Evolutionary conservation across 2,113 vertebrate species (phyloP), one percentile per base, ranked within the genome.

Genomic region (Ranitomeya variabilis): DNA sequence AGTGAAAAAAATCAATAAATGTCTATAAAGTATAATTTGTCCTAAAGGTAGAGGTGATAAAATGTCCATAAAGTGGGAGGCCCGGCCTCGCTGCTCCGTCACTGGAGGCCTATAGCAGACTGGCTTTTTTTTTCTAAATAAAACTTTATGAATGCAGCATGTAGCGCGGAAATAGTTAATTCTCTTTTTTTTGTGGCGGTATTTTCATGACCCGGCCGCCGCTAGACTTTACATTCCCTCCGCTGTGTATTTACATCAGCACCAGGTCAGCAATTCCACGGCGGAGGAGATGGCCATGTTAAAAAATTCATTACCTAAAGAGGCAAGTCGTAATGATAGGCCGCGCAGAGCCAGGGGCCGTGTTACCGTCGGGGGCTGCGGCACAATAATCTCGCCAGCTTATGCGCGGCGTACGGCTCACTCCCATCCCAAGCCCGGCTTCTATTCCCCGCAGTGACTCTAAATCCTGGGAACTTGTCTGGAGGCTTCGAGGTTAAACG

Each of bases 221-320:
- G 26, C 21, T 55, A 7, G 80, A 37, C 73, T 89, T 87, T 87
- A 79, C n/a, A 78, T 69, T 16, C 59, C 62, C 23, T 89, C 87
- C 87, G 51, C 73, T 79, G 80, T 89, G 87, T 84, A 89, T 89
- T 89, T 84, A 74, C 81, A 89, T 89, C 87, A 89, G 87, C 87
- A 78, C 87, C 87, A 89, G 69, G 81, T 89, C 87, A 88, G 87
- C 87, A 89, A 19, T 87, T 87, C 64, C 26, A 23, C 86, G 21
- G 69, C 23, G 9, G 87, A 55, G n/a, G 55, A 64, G 62, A 83
- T 59, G 59, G 59, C 23, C 59, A 52, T 57, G 80, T 52, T 89
- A 84, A 89, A 89, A 89, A 77, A 89, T 89, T 89, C 87, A 89
- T 89, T 83, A 89, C 80, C 71, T 83, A 84, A 89, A 84, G 71